Conservation (phyloP, 2,113 vertebrate genomes). For the Cyanoderma ruficeps region DNA sequence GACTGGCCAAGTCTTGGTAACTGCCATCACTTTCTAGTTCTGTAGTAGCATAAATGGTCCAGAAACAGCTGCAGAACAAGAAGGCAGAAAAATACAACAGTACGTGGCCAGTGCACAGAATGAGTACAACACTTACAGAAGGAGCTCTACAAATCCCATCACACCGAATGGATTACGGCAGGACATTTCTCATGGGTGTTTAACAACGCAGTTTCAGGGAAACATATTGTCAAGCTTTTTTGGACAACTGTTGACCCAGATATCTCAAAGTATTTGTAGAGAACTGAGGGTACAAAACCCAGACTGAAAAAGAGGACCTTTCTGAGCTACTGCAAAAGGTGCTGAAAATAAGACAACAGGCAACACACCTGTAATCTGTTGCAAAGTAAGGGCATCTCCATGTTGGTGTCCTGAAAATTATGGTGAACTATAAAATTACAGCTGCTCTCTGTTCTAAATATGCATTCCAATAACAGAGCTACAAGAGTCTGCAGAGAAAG, state of each 20-base stretch:
- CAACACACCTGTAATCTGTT: background rate
- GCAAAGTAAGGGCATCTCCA: background rate
- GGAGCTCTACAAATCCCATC: background rate
- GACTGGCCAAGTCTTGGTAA: background rate
- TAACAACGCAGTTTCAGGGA: background rate
- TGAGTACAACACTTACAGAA: background rate
- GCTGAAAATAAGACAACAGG: background rate
- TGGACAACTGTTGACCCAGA: background rate
- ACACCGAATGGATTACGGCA: background rate
- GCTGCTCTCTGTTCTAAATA: background rate
- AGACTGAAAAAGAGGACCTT: background rate
- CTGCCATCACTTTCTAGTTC: background rate
- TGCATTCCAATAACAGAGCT: background rate
- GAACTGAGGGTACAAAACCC: background rate
- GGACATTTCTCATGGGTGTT: background rate
- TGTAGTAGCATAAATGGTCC: background rate
- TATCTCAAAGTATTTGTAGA: background rate
- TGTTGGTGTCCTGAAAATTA: background rate
- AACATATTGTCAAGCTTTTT: background rate
- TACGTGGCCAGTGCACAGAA: background rate
- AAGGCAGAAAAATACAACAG: background rate
- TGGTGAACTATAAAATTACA: background rate
- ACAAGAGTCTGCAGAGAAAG: background rate
- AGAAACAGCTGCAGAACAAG: background rate
- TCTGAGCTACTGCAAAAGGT: background rate